These are phyloP conservation scores for Sebastes vulpes DNA, from an alignment of 2,797 vertebrate genomes.

Conservation along the genomic window DNA sequence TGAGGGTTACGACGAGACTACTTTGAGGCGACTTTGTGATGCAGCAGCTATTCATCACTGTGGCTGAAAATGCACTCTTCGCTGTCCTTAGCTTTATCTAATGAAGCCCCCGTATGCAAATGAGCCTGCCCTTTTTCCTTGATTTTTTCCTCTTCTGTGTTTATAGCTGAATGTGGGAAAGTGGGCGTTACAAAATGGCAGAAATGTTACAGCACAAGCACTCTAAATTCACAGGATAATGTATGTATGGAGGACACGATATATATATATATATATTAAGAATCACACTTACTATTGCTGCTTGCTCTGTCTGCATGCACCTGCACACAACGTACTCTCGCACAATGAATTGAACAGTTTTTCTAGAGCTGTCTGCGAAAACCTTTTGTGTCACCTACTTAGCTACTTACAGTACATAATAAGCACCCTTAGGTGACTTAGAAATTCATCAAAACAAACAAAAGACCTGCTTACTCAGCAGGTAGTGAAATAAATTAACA, in stretches of 20 bases:
- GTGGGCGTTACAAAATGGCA: constrained; percentile 55
- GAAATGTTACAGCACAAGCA: constrained; percentile 50
- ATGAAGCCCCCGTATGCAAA: constrained; percentile 99
- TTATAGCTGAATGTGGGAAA: constrained; percentile 89
- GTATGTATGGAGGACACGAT: constrained; percentile 70
- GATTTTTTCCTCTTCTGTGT: constrained; percentile 87
- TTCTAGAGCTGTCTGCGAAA: background rate
- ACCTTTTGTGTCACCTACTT: background rate
- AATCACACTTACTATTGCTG: constrained; percentile 22
- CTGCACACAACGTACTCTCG: background rate
- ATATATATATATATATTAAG: constrained; percentile 27
- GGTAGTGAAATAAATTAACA: background rate
- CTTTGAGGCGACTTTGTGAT: constrained; percentile 94
- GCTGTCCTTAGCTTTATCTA: constrained; percentile 98
- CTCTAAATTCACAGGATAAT: constrained; percentile 61
- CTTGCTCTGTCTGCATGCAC: background rate
- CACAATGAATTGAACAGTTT: background rate
- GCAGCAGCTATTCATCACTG: constrained; percentile 98
- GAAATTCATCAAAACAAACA: constrained; percentile 10
- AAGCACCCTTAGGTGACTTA: background rate
- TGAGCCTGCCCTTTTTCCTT: constrained; percentile 95
- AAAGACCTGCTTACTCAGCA: background rate
- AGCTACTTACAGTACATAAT: background rate
- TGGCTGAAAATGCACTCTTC: constrained; percentile 93
- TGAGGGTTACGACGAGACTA: constrained; percentile 94